Conservation (phyloP, 2,888 invertebrate species). For the Lordiphosa andalusiaca region DNA sequence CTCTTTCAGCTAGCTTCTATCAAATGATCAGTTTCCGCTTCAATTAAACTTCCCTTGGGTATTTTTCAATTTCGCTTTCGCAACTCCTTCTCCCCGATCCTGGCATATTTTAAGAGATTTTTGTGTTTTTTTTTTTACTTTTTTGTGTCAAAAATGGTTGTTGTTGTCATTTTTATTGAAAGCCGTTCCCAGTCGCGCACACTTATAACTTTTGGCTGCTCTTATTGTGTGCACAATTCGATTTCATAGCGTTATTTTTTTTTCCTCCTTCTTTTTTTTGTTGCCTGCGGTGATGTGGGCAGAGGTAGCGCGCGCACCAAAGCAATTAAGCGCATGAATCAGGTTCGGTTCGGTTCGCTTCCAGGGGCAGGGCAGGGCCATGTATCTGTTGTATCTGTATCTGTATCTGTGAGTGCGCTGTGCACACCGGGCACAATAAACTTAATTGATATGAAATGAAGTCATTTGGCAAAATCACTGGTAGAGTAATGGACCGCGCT, state of each 20-base stretch:
- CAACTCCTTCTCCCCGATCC: no score
- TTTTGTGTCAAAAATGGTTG: constrained; percentile 57
- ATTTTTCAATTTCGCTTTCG: no score
- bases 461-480: constrained; percentile 77
- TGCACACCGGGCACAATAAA: constrained; percentile 65
- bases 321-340: constrained; percentile 77
- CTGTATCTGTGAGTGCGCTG: constrained; percentile 30
- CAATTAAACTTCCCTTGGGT: no score
- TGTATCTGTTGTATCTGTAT: constrained; percentile 17
- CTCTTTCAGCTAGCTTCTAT: no score
- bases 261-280: constrained; percentile 19
- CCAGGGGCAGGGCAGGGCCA: constrained; percentile 55
- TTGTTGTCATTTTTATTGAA: constrained; percentile 67
- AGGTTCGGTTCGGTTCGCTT: constrained; percentile 75
- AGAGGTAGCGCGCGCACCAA: constrained; percentile 64
- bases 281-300: constrained; percentile 24
- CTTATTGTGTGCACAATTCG: constrained; percentile 65
- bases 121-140: constrained; percentile 17
- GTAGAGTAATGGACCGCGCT: constrained; percentile 62
- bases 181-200: constrained; percentile 39
- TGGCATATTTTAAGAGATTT: constrained; percentile 3
- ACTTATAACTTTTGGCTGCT: constrained; percentile 57
- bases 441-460: constrained; percentile 80
- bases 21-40: no score
- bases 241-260: constrained; percentile 66